Evolutionary conservation across 2,113 vertebrate genomes (phyloP).

Genomic region (Pomatostomus ruficeps): DNA sequence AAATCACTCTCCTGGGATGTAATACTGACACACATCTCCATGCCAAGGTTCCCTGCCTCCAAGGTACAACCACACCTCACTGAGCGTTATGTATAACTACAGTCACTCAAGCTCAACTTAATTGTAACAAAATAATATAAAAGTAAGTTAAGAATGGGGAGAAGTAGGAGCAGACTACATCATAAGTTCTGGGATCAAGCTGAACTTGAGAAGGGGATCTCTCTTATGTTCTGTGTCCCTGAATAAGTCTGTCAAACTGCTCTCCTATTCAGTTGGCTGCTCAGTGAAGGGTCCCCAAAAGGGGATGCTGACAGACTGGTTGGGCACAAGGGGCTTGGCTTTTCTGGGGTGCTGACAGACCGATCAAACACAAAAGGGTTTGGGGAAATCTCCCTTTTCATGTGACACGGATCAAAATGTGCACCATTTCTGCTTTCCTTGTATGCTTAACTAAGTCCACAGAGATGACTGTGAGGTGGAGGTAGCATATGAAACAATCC

Average conservation of each 20-base stretch:
- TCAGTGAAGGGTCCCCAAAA: not conserved
- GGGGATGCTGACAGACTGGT: not conserved
- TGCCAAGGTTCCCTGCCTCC: not conserved
- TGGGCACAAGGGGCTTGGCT: not conserved
- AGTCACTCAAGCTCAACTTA: not conserved
- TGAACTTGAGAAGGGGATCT: too few relatives aligned
- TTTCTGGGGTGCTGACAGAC: not conserved
- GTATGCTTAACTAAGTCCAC: not conserved
- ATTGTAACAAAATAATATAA: not conserved
- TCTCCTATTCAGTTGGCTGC: not conserved
- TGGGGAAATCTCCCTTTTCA: not conserved
- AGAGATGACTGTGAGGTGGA: not conserved
- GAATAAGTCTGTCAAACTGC: not conserved
- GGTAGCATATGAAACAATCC: not conserved
- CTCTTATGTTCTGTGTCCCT: not conserved
- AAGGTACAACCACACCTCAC: not conserved
- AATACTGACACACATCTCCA: not conserved
- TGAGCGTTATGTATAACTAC: too few relatives aligned
- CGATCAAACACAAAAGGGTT: not conserved
- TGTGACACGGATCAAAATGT: not conserved
- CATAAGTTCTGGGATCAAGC: not conserved
- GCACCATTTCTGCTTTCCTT: not conserved
- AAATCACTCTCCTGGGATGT: not conserved
- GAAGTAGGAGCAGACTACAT: not conserved
- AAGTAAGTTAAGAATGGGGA: not conserved